These are phyloP conservation scores for Drosophila pseudotakahashii DNA, from an alignment of 2,888 invertebrate genomes.

Conservation along the genomic window DNA sequence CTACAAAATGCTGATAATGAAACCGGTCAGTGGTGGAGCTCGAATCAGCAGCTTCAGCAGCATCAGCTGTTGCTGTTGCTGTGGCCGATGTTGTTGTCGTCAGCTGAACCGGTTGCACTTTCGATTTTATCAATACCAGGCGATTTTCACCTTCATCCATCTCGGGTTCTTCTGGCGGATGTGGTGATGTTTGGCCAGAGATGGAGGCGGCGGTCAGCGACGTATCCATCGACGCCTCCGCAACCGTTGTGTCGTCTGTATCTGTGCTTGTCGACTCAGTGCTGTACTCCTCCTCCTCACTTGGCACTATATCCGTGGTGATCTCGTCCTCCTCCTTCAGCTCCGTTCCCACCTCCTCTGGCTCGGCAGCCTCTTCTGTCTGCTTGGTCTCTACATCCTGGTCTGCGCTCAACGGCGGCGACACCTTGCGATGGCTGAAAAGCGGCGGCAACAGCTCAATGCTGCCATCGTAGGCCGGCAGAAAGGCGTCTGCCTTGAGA, in stretches of 20 bases:
- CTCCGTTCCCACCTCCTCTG: no score
- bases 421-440: conserved; percentile 66
- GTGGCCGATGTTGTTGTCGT: conserved; percentile 21
- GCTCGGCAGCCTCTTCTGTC: not conserved
- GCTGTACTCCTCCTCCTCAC: conserved; percentile 13
- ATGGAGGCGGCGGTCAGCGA: conserved; percentile 5
- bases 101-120: conserved; percentile 81
- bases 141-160: conserved; percentile 55
- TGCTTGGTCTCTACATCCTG: conserved; percentile 20
- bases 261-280: conserved; percentile 5
- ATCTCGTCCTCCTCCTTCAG: conserved; percentile 15
- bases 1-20: conserved; percentile 69
- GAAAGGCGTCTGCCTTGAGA: conserved; percentile 76
- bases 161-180: conserved; percentile 27
- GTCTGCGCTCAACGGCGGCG: conserved; percentile 68
- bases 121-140: conserved; percentile 77
- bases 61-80: conserved; percentile 23
- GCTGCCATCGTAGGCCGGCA: conserved; percentile 65
- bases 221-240: conserved; percentile 21
- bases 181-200: conserved; percentile 11
- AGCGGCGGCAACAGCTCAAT: conserved; percentile 51
- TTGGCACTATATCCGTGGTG: conserved; percentile 52
- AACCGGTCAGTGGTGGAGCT: conserved; percentile 75
- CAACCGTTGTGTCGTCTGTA: conserved; percentile 14
- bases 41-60: conserved; percentile 15